phyloP scores from a whole-genome alignment of 2,888 invertebrate species.

The Drosophila prolongata region DNA sequence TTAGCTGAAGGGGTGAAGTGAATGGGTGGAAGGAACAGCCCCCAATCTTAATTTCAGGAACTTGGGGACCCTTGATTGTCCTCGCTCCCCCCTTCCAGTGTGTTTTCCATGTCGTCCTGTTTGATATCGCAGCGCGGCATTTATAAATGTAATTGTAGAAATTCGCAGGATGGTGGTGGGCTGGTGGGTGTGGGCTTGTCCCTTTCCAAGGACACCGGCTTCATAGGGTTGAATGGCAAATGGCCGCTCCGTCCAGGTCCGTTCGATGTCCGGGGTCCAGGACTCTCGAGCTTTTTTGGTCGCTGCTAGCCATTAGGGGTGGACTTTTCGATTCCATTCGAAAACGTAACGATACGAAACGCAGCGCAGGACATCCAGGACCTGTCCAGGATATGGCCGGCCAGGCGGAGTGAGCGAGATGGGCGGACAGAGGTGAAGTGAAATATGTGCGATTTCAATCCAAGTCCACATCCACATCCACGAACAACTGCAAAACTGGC shows the following conservation, averaged over 20 bases:
- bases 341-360: slow-evolving; percentile 22
- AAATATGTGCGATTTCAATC: slow-evolving; percentile 65
- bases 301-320: slow-evolving; percentile 68
- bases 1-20: not conserved
- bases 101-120: slow-evolving; percentile 29
- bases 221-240: slow-evolving; percentile 42
- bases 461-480: slow-evolving; percentile 20
- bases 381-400: slow-evolving; percentile 12
- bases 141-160: slow-evolving; percentile 77
- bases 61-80: slow-evolving; percentile 29
- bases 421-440: slow-evolving; percentile 26
- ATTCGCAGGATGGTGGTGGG: slow-evolving; percentile 41
- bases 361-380: slow-evolving; percentile 42
- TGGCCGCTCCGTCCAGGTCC: slow-evolving; percentile 30
- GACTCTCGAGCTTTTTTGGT: slow-evolving; percentile 21
- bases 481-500: slow-evolving; percentile 21
- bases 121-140: slow-evolving; percentile 64
- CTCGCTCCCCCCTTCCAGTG: slow-evolving; percentile 9
- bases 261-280: slow-evolving; percentile 14
- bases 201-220: slow-evolving; percentile 29
- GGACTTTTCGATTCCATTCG: slow-evolving; percentile 73
- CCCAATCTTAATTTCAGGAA: slow-evolving; percentile 4
- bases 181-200: slow-evolving; percentile 6
- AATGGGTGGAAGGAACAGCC: slow-evolving; percentile 1
- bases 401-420: slow-evolving; percentile 43